Percentiles rank a stretch among this genome's conserved stretches.
Conservation (phyloP, 1,140 invertebrate genomes). For the Drosophila melanogaster region DNA sequence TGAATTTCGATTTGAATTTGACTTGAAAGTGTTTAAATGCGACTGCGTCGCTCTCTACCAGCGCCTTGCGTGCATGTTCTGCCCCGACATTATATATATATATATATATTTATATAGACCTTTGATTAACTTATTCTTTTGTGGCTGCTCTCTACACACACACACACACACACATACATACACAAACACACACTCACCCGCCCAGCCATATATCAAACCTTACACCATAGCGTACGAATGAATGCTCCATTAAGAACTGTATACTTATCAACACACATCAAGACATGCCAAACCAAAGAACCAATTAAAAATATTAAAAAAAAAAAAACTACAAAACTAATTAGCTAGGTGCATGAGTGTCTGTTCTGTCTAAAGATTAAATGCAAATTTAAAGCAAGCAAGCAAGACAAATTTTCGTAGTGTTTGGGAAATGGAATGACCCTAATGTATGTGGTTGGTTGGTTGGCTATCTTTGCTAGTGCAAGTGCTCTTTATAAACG, state of each 20-base stretch:
- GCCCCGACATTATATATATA: slow-evolving; percentile 28
- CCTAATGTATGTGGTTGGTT: slow-evolving; percentile 49
- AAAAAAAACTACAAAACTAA: slow-evolving; percentile 46
- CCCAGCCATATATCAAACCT: not conserved
- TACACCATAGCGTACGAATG: slow-evolving; percentile 64
- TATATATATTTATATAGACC: slow-evolving; percentile 29
- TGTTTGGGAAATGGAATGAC: slow-evolving; percentile 47
- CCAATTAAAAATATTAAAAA: slow-evolving; percentile 13
- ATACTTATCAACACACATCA: slow-evolving; percentile 27
- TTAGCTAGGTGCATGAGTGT: slow-evolving; percentile 77
- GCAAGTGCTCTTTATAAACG: slow-evolving; percentile 25
- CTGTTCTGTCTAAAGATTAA: slow-evolving; percentile 60
- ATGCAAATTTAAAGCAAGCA: slow-evolving; percentile 35
- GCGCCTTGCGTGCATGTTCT: slow-evolving; percentile 71
- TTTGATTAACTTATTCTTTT: slow-evolving; percentile 47
- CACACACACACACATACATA: not conserved
- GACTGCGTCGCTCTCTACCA: slow-evolving; percentile 60
- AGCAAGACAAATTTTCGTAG: slow-evolving; percentile 46
- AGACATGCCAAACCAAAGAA: slow-evolving; percentile 17
- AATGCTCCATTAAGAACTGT: slow-evolving; percentile 54
- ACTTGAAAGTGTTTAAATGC: slow-evolving; percentile 50
- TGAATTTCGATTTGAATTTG: slow-evolving; percentile 60
- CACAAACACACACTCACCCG: not conserved
- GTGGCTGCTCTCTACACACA: slow-evolving; percentile 36
- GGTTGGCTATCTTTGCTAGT: slow-evolving; percentile 45